Evolutionary conservation across 2,113 vertebrate genomes (phyloP), one percentile per base, ranked within the genome.

Genomic region (Seriola dumerili): DNA sequence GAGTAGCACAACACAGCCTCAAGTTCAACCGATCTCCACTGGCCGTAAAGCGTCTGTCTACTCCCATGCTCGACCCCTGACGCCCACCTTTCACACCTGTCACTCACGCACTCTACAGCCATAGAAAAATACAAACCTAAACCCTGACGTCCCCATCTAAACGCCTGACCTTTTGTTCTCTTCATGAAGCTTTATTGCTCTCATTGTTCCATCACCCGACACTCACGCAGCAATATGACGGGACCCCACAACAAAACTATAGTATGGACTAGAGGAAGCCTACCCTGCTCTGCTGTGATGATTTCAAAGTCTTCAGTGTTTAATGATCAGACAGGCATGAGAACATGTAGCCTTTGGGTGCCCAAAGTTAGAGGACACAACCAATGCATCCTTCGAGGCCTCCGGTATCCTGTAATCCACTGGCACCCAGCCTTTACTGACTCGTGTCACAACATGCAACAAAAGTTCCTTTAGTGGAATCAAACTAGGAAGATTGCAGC

Each of bases 81-180:
- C 48, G 2, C 70, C 72, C 72, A 80, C 83, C 81, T 89, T 81
- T 81, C 57, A 55, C 77, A 84, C 74, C 72, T 89, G 75, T 70
- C 85, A 74, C 62, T 80, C 85, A 19, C 3, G 12, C 84, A 40
- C 82, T 73, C 75, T 40, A 17, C 64, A 72, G 63, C 78, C 69
- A 32, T n/a, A 74, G 52, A 76, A 46, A 44, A 66, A 78, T 11
- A 44, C 32, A 46, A 34, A 65, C 8, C 25, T 38, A 42, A 23
- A 23, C 54, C 40, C 32, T 36, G 10, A 71, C 52, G 40, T 74
- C 29, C 29, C 25, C 19, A 25, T 85, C 72, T 55, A 48, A 81
- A 70, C 86, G 88, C 87, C 88, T 86, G 78, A 71, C 83, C 65
- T 62, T 81, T 86, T 90, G 78, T 91, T 86, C 64, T 83, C 71